Conservation (phyloP, 2,888 invertebrate genomes). For the Tyria jacobaeae region DNA sequence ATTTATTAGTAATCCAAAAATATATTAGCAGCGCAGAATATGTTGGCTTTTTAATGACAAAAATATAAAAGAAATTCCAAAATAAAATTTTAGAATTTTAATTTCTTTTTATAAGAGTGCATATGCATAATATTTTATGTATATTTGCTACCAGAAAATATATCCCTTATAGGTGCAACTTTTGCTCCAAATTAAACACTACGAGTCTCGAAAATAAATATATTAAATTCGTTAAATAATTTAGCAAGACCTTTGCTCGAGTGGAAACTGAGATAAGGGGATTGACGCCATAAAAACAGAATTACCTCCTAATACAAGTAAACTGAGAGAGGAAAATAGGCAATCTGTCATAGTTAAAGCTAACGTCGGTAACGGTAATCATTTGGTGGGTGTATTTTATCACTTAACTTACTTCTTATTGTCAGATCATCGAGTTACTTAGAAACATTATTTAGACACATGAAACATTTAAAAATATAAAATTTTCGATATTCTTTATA, state of each 20-base stretch:
- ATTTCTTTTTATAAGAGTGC: not conserved
- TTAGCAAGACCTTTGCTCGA: slow-evolving; percentile 51
- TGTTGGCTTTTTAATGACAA: too few relatives aligned
- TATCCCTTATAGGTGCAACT: not conserved
- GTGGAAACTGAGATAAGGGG: slow-evolving; percentile 80
- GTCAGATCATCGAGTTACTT: not conserved
- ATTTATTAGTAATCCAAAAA: too few relatives aligned
- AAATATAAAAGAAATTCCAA: too few relatives aligned
- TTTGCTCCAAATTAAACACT: not conserved
- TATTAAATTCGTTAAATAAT: slow-evolving; percentile 43
- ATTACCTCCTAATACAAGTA: slow-evolving; percentile 48
- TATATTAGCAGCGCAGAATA: too few relatives aligned
- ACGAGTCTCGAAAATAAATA: not conserved
- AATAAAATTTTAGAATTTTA: too few relatives aligned
- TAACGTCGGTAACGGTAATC: too few relatives aligned
- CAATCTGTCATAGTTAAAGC: slow-evolving; percentile 27
- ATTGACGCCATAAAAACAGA: slow-evolving; percentile 74
- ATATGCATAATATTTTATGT: not conserved
- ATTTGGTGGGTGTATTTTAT: slow-evolving; percentile 15
- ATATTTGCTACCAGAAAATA: not conserved
- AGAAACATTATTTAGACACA: not conserved
- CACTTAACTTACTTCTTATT: too few relatives aligned
- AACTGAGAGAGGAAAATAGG: slow-evolving; percentile 47
- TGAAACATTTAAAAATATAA: not conserved
- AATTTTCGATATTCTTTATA: not conserved